phyloP scores from a whole-genome alignment of 1,140 invertebrate species.

The Drosophila pachea region DNA sequence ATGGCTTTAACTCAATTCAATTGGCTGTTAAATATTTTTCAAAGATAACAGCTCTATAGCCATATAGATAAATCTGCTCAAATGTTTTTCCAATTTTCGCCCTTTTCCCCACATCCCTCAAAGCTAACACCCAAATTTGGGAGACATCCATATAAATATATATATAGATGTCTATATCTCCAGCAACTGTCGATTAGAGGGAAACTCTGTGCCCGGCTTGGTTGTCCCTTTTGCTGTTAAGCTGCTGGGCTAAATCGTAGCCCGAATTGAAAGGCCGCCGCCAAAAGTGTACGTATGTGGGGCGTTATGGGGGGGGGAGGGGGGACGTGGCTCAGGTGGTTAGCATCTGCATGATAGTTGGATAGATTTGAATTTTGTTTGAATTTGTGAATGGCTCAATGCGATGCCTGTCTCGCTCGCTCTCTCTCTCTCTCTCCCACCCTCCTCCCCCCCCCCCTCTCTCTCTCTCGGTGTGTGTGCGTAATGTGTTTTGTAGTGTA shows the following conservation, averaged over 20 bases:
- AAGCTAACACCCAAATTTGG: too few relatives aligned
- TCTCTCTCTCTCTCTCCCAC: background rate
- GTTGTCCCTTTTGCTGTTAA: conserved; percentile 22
- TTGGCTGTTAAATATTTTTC: too few relatives aligned
- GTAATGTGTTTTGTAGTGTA: conserved; percentile 72
- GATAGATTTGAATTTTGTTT: conserved; percentile 67
- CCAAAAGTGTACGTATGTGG: background rate
- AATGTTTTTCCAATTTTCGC: too few relatives aligned
- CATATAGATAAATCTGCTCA: too few relatives aligned
- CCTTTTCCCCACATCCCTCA: too few relatives aligned
- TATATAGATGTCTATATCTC: conserved; percentile 3
- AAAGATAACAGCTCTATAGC: too few relatives aligned
- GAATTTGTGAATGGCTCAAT: conserved; percentile 55
- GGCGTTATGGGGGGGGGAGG: background rate
- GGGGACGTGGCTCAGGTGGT: background rate
- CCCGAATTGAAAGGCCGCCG: conserved; percentile 16
- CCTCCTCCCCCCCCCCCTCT: too few relatives aligned
- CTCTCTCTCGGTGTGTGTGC: conserved; percentile 33
- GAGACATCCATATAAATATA: too few relatives aligned
- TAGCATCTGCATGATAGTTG: conserved; percentile 12
- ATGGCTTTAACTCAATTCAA: too few relatives aligned
- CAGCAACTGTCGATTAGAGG: background rate
- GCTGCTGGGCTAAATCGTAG: conserved; percentile 35
- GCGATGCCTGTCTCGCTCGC: background rate
- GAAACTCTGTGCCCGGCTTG: conserved; percentile 2